Evolutionary conservation across 2,113 vertebrate species (phyloP), one percentile per base, ranked within the genome.

Genomic region (Rhipidura dahli): DNA sequence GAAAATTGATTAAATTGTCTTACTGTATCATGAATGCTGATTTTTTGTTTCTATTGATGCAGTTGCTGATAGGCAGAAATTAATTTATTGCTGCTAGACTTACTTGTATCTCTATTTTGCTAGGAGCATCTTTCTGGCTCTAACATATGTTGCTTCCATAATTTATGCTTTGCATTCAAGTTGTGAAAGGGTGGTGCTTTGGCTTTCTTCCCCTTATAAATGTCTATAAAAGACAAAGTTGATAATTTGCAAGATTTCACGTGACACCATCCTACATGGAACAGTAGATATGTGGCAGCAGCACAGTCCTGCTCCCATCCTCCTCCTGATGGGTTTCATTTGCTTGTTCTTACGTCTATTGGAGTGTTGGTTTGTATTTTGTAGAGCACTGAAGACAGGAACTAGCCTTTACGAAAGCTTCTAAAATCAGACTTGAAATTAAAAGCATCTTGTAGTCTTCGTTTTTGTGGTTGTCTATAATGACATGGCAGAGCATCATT

Each of bases 341-440:
- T 87, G 47, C 17, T 9, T 51, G 4, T 59, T 83, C 53, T 45
- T 63, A 14, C 10, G 20, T 83, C 79, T n/a, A 31, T 65, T 5
- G 4, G 47, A 64, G 23, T 31, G 9, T 21, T 81, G 28, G 10
- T 76, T 94, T 4, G 1, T 65, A 11, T 83, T 79, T 80, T 72
- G 10, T 44, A n/a, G 47, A 51, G 28, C 1, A 4, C 49, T 61
- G 65, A 72, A 91, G n/a, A 17, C 49, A 40, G 56, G 59, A 94
- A 76, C 35, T 47, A 39, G 70, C 59, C 42, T 83, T 71, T 60
- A 57, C 0, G 1, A 85, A 85, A 85, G 33, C n/a, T 96, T 93
- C 87, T 87, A 96, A 91, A 95, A 86, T 88, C 75, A 86, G 59
- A 53, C 53, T 84, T 89, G 44, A 85, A 91, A 93, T 94, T 30